A percentile compares a stretch with the other conserved stretches of the same genome.
Evolutionary conservation across 1,140 invertebrate genomes (phyloP).

Genomic region (Nasonia giraulti): DNA sequence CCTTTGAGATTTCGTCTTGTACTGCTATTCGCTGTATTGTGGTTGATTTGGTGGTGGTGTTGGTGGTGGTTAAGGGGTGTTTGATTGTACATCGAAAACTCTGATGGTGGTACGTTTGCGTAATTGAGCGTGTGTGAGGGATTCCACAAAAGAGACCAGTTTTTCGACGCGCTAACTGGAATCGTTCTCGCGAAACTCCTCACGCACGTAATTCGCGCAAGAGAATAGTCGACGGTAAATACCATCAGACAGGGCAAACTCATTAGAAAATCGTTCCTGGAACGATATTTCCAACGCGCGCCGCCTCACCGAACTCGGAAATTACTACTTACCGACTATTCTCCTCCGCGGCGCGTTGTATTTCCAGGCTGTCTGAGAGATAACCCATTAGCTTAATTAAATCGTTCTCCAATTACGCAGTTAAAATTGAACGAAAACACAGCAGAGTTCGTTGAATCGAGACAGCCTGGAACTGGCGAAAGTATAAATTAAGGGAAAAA

Average conservation of each 20-base stretch:
- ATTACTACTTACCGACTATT: conserved; percentile 1
- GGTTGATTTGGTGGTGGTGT: too few relatives aligned
- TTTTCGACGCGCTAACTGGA: too few relatives aligned
- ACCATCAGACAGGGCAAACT: background rate
- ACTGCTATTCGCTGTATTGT: too few relatives aligned
- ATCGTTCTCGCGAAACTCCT: background rate
- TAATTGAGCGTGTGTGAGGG: too few relatives aligned
- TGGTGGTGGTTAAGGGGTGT: too few relatives aligned
- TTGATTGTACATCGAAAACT: too few relatives aligned
- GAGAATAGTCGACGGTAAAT: background rate
- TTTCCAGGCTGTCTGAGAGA: background rate
- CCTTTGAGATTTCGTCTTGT: too few relatives aligned
- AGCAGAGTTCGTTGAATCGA: background rate
- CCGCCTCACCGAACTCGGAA: background rate
- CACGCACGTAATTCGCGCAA: background rate
- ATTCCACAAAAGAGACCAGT: too few relatives aligned
- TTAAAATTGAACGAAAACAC: background rate
- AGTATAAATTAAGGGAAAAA: background rate
- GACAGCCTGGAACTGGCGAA: background rate
- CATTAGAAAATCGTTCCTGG: background rate
- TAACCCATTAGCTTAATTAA: background rate
- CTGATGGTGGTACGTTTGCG: too few relatives aligned
- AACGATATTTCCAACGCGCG: background rate
- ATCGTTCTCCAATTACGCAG: background rate
- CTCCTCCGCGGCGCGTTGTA: background rate